phyloP scores from a whole-genome alignment of 1,140 invertebrate species.

The Octopus sinensis region DNA sequence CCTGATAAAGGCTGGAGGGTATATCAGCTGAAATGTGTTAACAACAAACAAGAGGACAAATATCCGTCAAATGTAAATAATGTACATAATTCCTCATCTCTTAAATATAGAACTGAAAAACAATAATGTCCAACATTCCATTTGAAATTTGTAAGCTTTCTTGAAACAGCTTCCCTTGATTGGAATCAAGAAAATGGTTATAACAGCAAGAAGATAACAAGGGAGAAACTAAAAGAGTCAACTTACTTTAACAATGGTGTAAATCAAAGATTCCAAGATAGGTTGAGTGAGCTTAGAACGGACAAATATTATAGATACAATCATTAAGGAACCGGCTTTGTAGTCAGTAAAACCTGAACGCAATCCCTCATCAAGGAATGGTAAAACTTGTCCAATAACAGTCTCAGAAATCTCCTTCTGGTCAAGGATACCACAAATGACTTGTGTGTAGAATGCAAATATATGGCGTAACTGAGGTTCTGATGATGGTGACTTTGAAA shows the following conservation, averaged over 20 bases:
- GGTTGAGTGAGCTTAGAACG: constrained; percentile 66
- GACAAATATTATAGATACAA: constrained; percentile 67
- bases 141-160: too few relatives aligned
- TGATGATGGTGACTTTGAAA: background rate
- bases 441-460: constrained; percentile 75
- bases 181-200: too few relatives aligned
- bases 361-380: constrained; percentile 69
- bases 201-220: background rate
- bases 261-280: constrained; percentile 65
- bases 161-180: too few relatives aligned
- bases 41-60: too few relatives aligned
- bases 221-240: background rate
- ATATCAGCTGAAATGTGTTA: too few relatives aligned
- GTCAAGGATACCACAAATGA: constrained; percentile 69
- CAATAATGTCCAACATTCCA: too few relatives aligned
- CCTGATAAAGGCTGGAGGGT: too few relatives aligned
- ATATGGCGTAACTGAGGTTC: constrained; percentile 63
- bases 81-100: too few relatives aligned
- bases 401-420: constrained; percentile 64
- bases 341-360: constrained; percentile 66
- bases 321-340: constrained; percentile 71
- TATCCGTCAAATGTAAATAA: too few relatives aligned
- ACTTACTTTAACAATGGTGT: constrained; percentile 50
- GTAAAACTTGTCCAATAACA: constrained; percentile 69
- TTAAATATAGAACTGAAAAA: too few relatives aligned